Base-by-base conservation (phyloP, 2,888 invertebrate genomes). In the Cryptocephalus primarius region DNA sequence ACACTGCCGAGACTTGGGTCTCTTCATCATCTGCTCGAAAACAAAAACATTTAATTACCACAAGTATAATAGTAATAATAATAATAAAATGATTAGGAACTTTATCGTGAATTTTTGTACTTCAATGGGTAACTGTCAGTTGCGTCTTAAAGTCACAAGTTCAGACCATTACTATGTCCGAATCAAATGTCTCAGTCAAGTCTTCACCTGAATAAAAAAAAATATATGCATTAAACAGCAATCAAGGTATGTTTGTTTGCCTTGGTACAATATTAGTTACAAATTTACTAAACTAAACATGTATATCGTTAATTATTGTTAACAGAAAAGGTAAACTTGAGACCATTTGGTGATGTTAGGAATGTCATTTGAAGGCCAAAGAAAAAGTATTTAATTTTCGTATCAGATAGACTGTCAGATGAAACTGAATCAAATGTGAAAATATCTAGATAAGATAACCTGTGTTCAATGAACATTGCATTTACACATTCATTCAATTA, bases 1-100 rank as follows among this genome's bases (percentile, higher is more conserved):
- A 71, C 53, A 80, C 80, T 49, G 80, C 80, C 45, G 80, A 80
- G 53, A 80, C 80, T 69, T 80, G 80, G 46, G 80, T 76, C 63
- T 79, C 79, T 60, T 80, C 80, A 59, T 80, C 80, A 72, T 79
- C 79, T 79, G 73, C 51, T 70, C 73, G 64, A 65, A 59, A 65
- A 62, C 54, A 51, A 52, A 56, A 52, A 53, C 41, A 41, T 42
- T 36, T 6, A 12, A 36, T 36, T 11, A 36, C 36, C 36, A 36
- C 36, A 36, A 11, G 12, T 36, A 4, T 12, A 36, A 36, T 6
- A 11, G n/a, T 6, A 42, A 42, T n/a, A 10, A 12, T 40, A 12
- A 40, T 40, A n/a, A 40, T n/a, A 40, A 12, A 13, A 40, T n/a
- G 3, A 14, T 40, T 12, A 40, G 11, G n/a, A 31, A 32, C 32